Base-by-base conservation (phyloP, 2,888 invertebrate genomes). In the Cephus sareptanus region DNA sequence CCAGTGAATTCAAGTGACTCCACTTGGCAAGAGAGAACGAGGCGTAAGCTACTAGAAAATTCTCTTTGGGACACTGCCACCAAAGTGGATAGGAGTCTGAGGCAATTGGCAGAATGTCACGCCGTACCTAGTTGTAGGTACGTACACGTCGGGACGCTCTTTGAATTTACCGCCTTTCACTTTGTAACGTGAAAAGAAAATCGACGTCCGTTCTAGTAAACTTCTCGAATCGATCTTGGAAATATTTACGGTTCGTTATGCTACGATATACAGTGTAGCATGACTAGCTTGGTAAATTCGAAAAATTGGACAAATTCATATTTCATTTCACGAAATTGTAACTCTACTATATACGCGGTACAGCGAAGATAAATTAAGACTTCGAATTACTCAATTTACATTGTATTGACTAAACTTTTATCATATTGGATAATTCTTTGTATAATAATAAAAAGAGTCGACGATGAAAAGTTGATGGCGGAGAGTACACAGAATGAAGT, bases 51-150 rank as follows among this genome's bases (percentile, higher is more conserved):
- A 86, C 90, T 91, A 88, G 87, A 83, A 87, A 88, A 91, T 91
- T 91, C 90, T 89, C 90, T 91, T 90, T 91, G 89, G 88, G 87
- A 84, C 81, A 82, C 85, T 88, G 88, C 88, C 89, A 90, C 88
- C 83, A 81, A 83, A 71, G 71, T 34, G 31, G 56, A 56, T 56
- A 56, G 56, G 56, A 56, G 56, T 56, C 56, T 56, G 56, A 9
- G 15, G 56, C 56, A 56, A 56, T 56, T 56, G 56, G 56, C 56
- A 56, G 23, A 56, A 56, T 56, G 56, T 56, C 56, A 56, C 56
- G 56, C 56, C 56, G 56, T 56, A 56, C 56, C 56, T 56, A 56
- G 23, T 56, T 56, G 56, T 56, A 56, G 56, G 56, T 56, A 56
- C 23, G 56, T 56, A 56, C 56, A 56, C 56, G 56, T 56, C 56